A percentile compares a stretch with the other conserved stretches of the same genome.
These are phyloP conservation scores for Caenorhabditis japonica DNA, from an alignment of 2,888 invertebrate genomes.

Conservation along the genomic window DNA sequence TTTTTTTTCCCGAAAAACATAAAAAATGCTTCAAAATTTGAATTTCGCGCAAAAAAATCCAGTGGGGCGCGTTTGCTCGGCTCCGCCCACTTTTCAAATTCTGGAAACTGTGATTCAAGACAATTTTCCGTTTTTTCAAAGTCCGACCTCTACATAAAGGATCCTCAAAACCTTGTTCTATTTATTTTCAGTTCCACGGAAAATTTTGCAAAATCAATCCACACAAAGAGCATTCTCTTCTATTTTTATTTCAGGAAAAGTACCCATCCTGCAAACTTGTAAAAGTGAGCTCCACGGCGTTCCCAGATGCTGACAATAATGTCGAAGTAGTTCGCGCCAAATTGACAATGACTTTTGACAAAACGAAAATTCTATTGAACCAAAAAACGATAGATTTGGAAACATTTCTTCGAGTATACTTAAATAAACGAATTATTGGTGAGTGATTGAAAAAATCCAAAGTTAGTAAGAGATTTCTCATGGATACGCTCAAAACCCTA, in stretches of 20 bases:
- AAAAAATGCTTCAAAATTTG: too few relatives aligned
- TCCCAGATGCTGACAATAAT: slow-evolving; percentile 25
- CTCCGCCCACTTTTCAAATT: too few relatives aligned
- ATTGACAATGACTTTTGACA: slow-evolving; percentile 32
- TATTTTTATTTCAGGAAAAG: slow-evolving; percentile 16
- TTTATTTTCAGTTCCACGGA: not conserved
- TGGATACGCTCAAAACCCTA: too few relatives aligned
- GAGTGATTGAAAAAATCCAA: not conserved
- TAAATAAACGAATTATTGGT: slow-evolving; percentile 34
- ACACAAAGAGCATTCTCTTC: too few relatives aligned
- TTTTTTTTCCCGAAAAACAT: too few relatives aligned
- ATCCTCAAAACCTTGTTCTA: too few relatives aligned
- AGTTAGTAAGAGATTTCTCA: slow-evolving; percentile 1
- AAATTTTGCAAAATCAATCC: too few relatives aligned
- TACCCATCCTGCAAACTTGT: slow-evolving; percentile 34
- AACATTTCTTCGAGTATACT: slow-evolving; percentile 24
- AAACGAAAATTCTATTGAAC: slow-evolving; percentile 3
- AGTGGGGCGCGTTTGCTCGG: too few relatives aligned
- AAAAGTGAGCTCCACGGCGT: slow-evolving; percentile 33
- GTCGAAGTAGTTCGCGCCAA: slow-evolving; percentile 28
- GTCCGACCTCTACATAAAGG: too few relatives aligned
- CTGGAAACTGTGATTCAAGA: too few relatives aligned
- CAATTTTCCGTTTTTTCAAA: too few relatives aligned
- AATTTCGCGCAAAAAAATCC: too few relatives aligned
- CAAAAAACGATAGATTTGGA: slow-evolving; percentile 18